Evolutionary conservation across 2,113 vertebrate species (phyloP).

Genomic region (Pelobates fuscus): DNA sequence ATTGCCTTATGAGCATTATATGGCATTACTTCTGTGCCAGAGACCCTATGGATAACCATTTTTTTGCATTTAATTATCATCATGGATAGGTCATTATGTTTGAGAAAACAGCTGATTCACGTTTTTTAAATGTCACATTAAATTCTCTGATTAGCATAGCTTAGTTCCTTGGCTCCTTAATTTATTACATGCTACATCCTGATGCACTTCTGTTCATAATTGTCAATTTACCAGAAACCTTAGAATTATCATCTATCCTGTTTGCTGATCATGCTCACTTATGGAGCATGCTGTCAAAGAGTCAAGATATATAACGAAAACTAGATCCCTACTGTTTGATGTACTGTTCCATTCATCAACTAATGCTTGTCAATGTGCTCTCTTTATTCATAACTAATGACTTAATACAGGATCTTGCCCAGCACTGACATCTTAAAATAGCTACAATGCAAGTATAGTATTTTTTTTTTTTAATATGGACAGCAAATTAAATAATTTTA

Average conservation of each 20-base stretch:
- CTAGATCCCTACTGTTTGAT: constrained; percentile 34
- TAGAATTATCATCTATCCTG: constrained; percentile 39
- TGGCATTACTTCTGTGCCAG: constrained; percentile 1
- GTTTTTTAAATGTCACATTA: constrained; percentile 41
- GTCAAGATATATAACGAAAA: constrained; percentile 44
- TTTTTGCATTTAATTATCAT: constrained; percentile 35
- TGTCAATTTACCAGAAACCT: constrained; percentile 46
- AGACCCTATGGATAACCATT: background rate
- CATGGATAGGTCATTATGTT: constrained; percentile 27
- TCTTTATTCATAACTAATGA: constrained; percentile 42
- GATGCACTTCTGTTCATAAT: constrained; percentile 45
- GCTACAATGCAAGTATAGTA: background rate
- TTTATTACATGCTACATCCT: constrained; percentile 37
- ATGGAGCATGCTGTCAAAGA: constrained; percentile 36
- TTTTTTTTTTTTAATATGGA: background rate
- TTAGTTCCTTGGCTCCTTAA: constrained; percentile 24
- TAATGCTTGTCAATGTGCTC: constrained; percentile 33
- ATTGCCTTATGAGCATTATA: background rate
- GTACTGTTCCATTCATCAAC: constrained; percentile 39
- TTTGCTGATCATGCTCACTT: constrained; percentile 43
- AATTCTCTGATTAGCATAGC: constrained; percentile 30
- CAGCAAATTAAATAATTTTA: constrained; percentile 14
- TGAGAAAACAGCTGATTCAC: constrained; percentile 23
- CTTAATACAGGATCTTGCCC: constrained; percentile 35
- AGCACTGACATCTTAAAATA: constrained; percentile 25